Conservation (phyloP, 2,113 vertebrate genomes). For the Propithecus coquereli region DNA sequence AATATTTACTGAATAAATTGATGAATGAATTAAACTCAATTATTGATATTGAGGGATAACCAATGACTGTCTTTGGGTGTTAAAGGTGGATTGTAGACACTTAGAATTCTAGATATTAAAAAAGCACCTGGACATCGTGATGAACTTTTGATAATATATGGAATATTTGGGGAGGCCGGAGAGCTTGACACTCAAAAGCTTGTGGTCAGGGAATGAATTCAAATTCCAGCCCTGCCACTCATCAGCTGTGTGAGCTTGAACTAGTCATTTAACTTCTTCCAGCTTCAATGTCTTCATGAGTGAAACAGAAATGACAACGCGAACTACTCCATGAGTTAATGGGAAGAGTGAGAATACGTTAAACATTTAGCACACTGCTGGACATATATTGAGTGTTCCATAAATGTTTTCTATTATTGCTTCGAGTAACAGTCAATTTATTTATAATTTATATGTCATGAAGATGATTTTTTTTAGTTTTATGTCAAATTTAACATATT, state of each 20-base stretch:
- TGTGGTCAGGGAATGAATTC: not conserved
- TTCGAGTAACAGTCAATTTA: not conserved
- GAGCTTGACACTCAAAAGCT: not conserved
- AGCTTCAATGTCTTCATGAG: not conserved
- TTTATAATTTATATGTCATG: not conserved
- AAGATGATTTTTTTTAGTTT: not conserved
- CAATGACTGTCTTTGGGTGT: not conserved
- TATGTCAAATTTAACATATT: not conserved
- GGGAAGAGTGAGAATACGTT: not conserved
- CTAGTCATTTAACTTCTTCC: not conserved
- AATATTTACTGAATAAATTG: not conserved
- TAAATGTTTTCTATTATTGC: not conserved
- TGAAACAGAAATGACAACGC: not conserved
- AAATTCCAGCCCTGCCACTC: not conserved
- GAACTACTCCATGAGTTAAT: not conserved
- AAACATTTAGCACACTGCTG: not conserved
- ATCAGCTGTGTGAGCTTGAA: not conserved
- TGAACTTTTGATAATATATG: not conserved
- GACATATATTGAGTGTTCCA: not conserved
- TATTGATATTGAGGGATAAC: not conserved
- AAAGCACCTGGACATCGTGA: not conserved
- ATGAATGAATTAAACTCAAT: not conserved
- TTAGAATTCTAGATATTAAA: not conserved
- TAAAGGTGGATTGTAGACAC: not conserved
- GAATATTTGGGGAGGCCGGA: not conserved